Base-by-base conservation (phyloP, 2,888 invertebrate genomes). In the Ormyrus nitidulus region DNA sequence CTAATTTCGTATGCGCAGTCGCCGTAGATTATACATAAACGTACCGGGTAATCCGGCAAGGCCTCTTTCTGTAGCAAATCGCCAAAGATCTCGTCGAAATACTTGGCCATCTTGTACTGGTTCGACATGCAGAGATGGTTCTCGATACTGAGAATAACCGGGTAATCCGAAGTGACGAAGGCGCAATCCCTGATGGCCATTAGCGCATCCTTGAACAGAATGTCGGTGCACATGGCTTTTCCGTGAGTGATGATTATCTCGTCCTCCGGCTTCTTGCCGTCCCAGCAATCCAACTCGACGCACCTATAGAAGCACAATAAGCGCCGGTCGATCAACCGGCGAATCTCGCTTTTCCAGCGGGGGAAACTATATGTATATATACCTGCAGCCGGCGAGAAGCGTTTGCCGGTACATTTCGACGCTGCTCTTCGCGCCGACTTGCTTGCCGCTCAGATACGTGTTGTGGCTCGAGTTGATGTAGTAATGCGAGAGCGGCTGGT, bases 191-290 rank as follows among this genome's bases (percentile, higher is more conserved):
- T 90, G 83, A 94, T 93, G 72, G 94, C 94, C 83, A 92, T 91
- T 76, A 94, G 93, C 4, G 94, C 94, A 87, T 94, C 94, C 91
- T 91, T 90, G 83, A 89, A 89, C 0, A 93, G 88, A 82, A 95
- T 94, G 86, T 95, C 94, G 13, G 94, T 94, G 87, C 95, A 95
- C 94, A 95, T 94, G 48, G 95, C 95, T 88, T 94, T 95, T 19
- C 95, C 95, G 87, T 95, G 95, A 58, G 95, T 95, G 84, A 95
- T 94, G 84, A 95, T 95, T 3, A 94, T 94, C 85, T 95, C 94
- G 84, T 94, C 94, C 83, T 94, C 93, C 86, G 93, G 93, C 59
- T 92, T 92, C 84, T 93, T 92, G 0, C 94, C 94, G 86, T 95
- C 94, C 94, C 94, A 95, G 84, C 94, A 94, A 88, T 95, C 94